Evolutionary conservation across 1,140 invertebrate species (phyloP).

Genomic region (Coptotermes formosanus): DNA sequence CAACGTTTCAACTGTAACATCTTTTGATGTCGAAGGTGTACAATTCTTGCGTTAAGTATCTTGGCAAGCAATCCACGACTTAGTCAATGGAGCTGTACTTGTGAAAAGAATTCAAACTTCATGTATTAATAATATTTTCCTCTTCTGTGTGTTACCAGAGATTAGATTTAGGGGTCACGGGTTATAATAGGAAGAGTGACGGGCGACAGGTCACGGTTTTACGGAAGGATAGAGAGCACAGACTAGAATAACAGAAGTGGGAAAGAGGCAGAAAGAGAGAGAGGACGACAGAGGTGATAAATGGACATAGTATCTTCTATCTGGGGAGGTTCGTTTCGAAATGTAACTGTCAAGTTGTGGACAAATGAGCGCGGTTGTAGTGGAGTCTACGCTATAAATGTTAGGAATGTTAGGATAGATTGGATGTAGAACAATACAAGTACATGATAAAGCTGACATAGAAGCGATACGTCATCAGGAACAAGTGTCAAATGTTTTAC

Average conservation of each 20-base stretch:
- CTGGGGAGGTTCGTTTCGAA: constrained; percentile 10
- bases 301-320: constrained; percentile 13
- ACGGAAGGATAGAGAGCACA: background rate
- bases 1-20: no score
- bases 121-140: no score
- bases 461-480: background rate
- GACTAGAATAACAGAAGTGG: background rate
- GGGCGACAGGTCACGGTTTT: background rate
- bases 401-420: constrained; percentile 3
- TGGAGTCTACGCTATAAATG: background rate
- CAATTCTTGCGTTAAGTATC: no score
- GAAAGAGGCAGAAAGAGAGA: background rate
- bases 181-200: no score
- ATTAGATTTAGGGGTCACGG: no score
- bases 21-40: no score
- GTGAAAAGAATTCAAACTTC: no score
- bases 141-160: no score
- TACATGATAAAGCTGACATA: constrained; percentile 11
- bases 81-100: no score
- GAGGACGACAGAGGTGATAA: background rate
- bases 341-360: constrained; percentile 18
- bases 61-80: no score
- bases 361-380: constrained; percentile 5
- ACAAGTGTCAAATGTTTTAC: constrained; percentile 1
- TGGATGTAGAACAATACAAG: background rate